These are phyloP conservation scores for Panonychus citri DNA, from an alignment of 1,140 invertebrate genomes.

Conservation along the genomic window DNA sequence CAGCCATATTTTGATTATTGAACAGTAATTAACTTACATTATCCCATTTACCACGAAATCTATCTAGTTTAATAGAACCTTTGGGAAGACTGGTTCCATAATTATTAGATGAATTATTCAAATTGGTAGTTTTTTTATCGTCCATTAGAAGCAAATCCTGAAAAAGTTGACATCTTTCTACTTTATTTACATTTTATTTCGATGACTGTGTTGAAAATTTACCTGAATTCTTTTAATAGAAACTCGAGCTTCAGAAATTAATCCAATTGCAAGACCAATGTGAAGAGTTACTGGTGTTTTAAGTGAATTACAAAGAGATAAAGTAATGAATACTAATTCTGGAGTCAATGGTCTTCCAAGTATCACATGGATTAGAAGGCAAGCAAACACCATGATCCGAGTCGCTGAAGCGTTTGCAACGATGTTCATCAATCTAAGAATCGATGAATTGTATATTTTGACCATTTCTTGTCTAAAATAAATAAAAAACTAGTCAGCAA, in stretches of 20 bases:
- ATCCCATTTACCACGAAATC: neutral
- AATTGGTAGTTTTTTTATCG: too few species aligned
- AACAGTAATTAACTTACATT: too few species aligned
- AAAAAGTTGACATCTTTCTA: too few species aligned
- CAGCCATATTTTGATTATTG: neutral
- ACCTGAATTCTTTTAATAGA: neutral
- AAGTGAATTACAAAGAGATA: neutral
- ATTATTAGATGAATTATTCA: neutral
- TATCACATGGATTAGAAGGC: neutral
- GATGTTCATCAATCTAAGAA: neutral
- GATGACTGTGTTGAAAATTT: neutral
- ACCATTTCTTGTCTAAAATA: neutral
- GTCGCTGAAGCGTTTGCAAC: neutral
- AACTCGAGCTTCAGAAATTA: neutral
- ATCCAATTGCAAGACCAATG: neutral
- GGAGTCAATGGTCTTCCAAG: neutral
- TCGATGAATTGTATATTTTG: neutral
- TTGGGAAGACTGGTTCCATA: neutral
- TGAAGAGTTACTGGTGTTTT: neutral
- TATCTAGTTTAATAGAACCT: neutral
- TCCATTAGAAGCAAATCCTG: too few species aligned
- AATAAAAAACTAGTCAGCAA: neutral
- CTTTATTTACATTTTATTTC: too few species aligned
- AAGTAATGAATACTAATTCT: neutral
- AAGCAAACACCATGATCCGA: neutral